These are phyloP conservation scores for Porites evermanni DNA, from an alignment of 92 coral and sea anemone species.

Conservation along the genomic window DNA sequence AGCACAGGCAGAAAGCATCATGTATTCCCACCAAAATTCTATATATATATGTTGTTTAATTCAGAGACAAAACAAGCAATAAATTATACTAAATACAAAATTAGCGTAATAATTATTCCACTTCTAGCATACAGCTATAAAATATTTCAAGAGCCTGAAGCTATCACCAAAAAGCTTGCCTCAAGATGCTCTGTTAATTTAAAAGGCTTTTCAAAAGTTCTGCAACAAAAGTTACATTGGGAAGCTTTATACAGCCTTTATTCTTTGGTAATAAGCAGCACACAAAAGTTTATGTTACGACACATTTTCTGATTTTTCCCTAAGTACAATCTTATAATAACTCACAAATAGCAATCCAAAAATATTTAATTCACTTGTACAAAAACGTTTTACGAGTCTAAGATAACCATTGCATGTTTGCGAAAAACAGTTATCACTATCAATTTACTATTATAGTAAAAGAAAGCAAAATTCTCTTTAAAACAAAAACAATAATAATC, in stretches of 20 bases:
- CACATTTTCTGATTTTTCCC: neutral
- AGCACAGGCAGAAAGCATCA: neutral
- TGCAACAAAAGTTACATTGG: neutral
- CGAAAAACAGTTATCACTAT: too few relatives aligned
- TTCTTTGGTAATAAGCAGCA: neutral
- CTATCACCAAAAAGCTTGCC: neutral
- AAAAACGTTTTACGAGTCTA: too few relatives aligned
- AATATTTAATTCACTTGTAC: too few relatives aligned
- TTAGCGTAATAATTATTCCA: neutral
- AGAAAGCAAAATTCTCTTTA: too few relatives aligned
- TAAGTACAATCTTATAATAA: too few relatives aligned
- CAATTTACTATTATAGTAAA: too few relatives aligned
- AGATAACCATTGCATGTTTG: too few relatives aligned
- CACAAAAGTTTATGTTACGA: neutral
- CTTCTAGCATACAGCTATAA: slow-evolving; percentile 5
- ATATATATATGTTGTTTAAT: neutral
- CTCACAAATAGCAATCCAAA: too few relatives aligned
- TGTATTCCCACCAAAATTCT: neutral
- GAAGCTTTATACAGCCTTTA: neutral
- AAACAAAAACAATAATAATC: neutral
- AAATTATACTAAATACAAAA: neutral
- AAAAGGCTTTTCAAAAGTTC: neutral
- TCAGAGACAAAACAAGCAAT: neutral
- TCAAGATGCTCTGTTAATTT: neutral
- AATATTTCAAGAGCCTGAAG: neutral